Conservation (phyloP, 1,140 invertebrate genomes). For the Drosophila kurseongensis region DNA sequence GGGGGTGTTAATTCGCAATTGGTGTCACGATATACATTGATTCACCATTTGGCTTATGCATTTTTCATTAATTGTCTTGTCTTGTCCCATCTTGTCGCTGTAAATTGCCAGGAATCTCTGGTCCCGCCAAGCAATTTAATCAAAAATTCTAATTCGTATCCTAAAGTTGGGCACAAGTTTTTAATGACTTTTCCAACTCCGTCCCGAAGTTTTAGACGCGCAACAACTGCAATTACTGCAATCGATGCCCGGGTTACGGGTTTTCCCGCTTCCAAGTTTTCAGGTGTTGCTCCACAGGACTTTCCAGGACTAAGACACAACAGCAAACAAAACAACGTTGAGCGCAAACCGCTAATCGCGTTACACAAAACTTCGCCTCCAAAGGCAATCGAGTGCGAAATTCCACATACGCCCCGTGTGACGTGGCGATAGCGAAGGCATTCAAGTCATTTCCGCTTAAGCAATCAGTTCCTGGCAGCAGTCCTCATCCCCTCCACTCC, state of each 20-base stretch:
- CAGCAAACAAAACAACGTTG: conserved; percentile 58
- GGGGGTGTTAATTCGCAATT: conserved; percentile 66
- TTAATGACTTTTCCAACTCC: conserved; percentile 77
- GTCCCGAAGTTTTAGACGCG: conserved; percentile 41
- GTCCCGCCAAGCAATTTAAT: conserved; percentile 65
- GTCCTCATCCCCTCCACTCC: conserved; percentile 27
- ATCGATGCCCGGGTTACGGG: conserved; percentile 21
- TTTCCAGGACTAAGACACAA: conserved; percentile 56
- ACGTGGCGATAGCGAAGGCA: conserved; percentile 58
- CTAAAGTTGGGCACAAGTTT: conserved; percentile 71
- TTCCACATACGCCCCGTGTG: conserved; percentile 76
- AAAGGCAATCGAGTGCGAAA: conserved; percentile 76
- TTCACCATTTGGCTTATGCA: conserved; percentile 74
- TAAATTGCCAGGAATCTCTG: conserved; percentile 18
- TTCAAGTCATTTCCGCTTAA: conserved; percentile 83
- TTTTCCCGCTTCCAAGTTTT: not conserved
- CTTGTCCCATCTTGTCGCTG: conserved; percentile 44
- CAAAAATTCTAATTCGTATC: conserved; percentile 72
- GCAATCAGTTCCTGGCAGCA: conserved; percentile 66
- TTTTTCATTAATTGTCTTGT: conserved; percentile 83
- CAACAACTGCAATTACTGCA: conserved; percentile 67
- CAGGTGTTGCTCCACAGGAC: conserved; percentile 17
- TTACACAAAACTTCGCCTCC: conserved; percentile 73
- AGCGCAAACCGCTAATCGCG: conserved; percentile 77
- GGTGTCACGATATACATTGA: conserved; percentile 84